A percentile compares a stretch with the other conserved stretches of the same genome.
phyloP scores from a whole-genome alignment of 2,797 vertebrate species.

The Enteromius viviparus region DNA sequence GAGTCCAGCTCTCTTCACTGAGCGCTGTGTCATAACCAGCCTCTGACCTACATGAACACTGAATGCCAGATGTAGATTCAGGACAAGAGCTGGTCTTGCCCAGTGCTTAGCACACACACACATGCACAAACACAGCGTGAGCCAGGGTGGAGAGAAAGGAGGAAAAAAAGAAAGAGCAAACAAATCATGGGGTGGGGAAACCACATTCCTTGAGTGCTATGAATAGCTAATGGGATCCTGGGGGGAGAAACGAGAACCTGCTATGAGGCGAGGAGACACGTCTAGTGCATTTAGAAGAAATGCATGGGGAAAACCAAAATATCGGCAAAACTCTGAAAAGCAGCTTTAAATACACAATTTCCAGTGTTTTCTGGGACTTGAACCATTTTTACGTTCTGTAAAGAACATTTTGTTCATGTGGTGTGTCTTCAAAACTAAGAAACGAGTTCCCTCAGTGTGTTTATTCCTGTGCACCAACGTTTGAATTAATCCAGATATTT shows the following conservation, averaged over 20 bases:
- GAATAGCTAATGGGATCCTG: slow-evolving; percentile 71
- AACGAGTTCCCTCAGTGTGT: background rate
- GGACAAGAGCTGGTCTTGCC: slow-evolving; percentile 31
- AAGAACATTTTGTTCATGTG: background rate
- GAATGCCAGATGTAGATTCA: slow-evolving; percentile 47
- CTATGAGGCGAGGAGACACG: slow-evolving; percentile 62
- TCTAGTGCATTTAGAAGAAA: slow-evolving; percentile 26
- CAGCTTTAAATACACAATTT: slow-evolving; percentile 10
- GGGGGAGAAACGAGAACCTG: slow-evolving; percentile 61
- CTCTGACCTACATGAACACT: slow-evolving; percentile 29
- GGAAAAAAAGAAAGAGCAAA: slow-evolving; percentile 66
- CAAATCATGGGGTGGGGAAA: slow-evolving; percentile 77
- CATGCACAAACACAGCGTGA: slow-evolving; percentile 26
- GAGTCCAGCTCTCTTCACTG: slow-evolving; percentile 30
- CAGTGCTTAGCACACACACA: background rate
- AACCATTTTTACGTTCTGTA: background rate
- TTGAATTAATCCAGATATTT: background rate
- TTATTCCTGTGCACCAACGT: background rate
- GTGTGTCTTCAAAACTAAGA: background rate
- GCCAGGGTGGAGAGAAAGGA: slow-evolving; percentile 22
- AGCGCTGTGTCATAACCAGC: slow-evolving; percentile 32
- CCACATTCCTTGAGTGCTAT: slow-evolving; percentile 79
- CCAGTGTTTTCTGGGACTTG: background rate
- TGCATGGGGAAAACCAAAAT: slow-evolving; percentile 3
- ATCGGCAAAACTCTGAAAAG: background rate